These are phyloP conservation scores for Halocaridina rubra DNA, from an alignment of 2,888 invertebrate species.

Conservation along the genomic window DNA sequence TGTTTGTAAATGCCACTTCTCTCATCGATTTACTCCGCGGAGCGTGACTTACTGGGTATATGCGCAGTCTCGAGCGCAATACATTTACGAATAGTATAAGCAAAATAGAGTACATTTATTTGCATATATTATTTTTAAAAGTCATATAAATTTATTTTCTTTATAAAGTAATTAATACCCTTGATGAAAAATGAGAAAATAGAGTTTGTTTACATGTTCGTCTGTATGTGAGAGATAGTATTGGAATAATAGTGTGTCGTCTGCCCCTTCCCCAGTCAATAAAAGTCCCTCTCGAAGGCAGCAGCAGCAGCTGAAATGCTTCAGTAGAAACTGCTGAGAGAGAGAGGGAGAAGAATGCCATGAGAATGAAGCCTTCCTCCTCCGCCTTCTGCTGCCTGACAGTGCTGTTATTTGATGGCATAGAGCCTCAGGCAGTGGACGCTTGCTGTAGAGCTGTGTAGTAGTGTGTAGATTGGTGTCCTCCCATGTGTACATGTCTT, in stretches of 20 bases:
- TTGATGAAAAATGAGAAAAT: neutral
- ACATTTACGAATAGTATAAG: too few species aligned
- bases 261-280: conserved; percentile 33
- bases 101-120: too few species aligned
- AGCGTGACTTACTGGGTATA: too few species aligned
- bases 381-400: too few species aligned
- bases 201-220: neutral
- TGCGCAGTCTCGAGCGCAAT: too few species aligned
- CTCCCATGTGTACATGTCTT: conserved; percentile 15
- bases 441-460: conserved; percentile 36
- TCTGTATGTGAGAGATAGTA: neutral
- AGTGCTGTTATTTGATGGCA: conserved; percentile 33
- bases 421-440: conserved; percentile 30
- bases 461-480: conserved; percentile 50
- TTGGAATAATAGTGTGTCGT: neutral
- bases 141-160: neutral
- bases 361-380: too few species aligned
- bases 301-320: neutral
- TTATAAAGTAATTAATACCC: neutral
- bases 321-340: neutral
- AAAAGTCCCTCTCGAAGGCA: conserved; percentile 21
- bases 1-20: too few species aligned
- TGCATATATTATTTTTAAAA: neutral
- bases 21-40: too few species aligned
- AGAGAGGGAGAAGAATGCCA: conserved; percentile 7